A percentile compares a stretch with the other conserved stretches of the same genome.
phyloP scores from a whole-genome alignment of 1,140 invertebrate species.

The Probaryconus sp. region DNA sequence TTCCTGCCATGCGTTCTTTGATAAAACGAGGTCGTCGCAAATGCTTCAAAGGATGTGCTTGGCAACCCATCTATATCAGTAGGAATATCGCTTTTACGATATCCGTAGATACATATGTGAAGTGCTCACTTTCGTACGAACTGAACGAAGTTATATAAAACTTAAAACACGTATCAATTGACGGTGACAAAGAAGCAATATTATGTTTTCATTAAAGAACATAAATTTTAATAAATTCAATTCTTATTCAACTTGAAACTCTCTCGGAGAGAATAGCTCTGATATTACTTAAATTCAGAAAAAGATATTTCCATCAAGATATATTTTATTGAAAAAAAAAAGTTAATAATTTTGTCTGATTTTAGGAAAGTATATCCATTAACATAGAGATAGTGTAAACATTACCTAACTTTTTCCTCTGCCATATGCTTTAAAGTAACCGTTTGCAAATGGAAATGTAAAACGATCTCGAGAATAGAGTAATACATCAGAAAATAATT shows the following conservation, averaged over 20 bases:
- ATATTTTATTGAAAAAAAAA: too few relatives aligned
- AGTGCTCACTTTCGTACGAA: constrained; percentile 14
- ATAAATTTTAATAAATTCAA: constrained; percentile 6
- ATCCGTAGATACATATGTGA: background rate
- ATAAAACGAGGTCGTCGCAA: constrained; percentile 65
- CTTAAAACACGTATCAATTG: constrained; percentile 23
- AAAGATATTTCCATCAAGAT: too few relatives aligned
- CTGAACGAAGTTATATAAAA: constrained; percentile 23
- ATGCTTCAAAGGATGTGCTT: constrained; percentile 66
- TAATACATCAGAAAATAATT: constrained; percentile 31
- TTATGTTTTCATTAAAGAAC: constrained; percentile 17
- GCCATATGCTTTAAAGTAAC: too few relatives aligned
- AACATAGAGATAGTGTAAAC: too few relatives aligned
- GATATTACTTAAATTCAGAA: too few relatives aligned
- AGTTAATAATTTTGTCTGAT: too few relatives aligned
- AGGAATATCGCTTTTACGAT: constrained; percentile 47
- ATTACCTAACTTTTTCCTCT: too few relatives aligned
- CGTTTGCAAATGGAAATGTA: too few relatives aligned
- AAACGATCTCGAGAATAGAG: constrained; percentile 8
- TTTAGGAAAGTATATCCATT: too few relatives aligned
- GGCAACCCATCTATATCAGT: constrained; percentile 53
- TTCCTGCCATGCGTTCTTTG: constrained; percentile 63
- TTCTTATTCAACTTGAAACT: too few relatives aligned
- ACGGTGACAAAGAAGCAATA: constrained; percentile 8
- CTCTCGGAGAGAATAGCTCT: too few relatives aligned